These are phyloP conservation scores for Hanleya hanleyi DNA, from an alignment of 2,888 invertebrate species.

Conservation along the genomic window DNA sequence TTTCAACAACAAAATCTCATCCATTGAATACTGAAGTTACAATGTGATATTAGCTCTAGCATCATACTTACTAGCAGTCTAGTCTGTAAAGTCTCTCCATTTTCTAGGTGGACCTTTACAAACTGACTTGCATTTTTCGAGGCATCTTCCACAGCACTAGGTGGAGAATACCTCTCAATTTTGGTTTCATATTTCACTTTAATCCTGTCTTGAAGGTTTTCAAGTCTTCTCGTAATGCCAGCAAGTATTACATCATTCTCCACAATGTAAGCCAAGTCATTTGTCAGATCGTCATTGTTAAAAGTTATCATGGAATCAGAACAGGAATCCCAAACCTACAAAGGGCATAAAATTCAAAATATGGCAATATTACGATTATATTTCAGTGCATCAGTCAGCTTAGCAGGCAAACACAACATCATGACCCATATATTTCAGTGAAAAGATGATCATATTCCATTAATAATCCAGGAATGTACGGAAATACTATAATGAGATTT, in stretches of 20 bases:
- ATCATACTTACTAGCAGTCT: slow-evolving; percentile 72
- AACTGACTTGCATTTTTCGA: slow-evolving; percentile 48
- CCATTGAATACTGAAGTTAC: no score
- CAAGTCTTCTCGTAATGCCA: slow-evolving; percentile 77
- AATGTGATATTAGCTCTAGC: no score
- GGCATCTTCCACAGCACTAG: slow-evolving; percentile 38
- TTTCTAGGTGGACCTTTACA: slow-evolving; percentile 68
- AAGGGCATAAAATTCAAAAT: slow-evolving; percentile 31
- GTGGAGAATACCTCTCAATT: slow-evolving; percentile 76
- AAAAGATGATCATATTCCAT: no score
- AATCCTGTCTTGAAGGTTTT: slow-evolving; percentile 76
- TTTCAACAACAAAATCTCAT: no score
- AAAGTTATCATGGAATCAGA: slow-evolving; percentile 93
- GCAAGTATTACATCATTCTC: slow-evolving; percentile 93
- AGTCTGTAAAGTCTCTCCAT: slow-evolving; percentile 72
- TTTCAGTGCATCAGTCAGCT: no score
- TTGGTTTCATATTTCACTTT: slow-evolving; percentile 82
- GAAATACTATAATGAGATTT: no score
- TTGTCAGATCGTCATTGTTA: slow-evolving; percentile 81
- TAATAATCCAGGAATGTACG: no score
- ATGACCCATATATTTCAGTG: no score
- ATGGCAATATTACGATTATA: background rate
- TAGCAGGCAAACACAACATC: no score
- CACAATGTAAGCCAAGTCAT: slow-evolving; percentile 91
- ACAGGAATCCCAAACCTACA: slow-evolving; percentile 93